Conservation (phyloP, 2,797 vertebrate species). For the Pipistrellus pipistrellus region DNA sequence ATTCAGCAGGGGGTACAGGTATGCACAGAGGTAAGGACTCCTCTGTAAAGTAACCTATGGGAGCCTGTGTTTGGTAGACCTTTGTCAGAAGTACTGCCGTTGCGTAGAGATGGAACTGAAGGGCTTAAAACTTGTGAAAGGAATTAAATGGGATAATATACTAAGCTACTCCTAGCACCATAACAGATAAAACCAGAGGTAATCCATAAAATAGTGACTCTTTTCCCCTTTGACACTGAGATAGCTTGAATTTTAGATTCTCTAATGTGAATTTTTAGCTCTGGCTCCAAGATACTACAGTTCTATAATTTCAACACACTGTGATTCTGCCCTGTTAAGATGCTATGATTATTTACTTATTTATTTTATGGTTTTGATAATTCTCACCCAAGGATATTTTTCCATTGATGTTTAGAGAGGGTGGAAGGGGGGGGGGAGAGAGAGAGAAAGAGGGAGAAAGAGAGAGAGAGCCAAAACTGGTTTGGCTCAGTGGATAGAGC, state of each 20-base stretch:
- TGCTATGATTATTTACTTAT: background rate
- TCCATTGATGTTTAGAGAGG: too few species aligned
- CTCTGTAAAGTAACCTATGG: background rate
- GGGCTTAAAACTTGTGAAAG: slow-evolving; percentile 6
- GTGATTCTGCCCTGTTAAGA: slow-evolving; percentile 8
- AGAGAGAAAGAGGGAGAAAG: too few species aligned
- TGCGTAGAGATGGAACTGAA: background rate
- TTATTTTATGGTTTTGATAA: too few species aligned
- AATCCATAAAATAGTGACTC: background rate
- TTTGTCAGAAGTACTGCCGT: slow-evolving; percentile 53
- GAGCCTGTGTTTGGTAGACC: slow-evolving; percentile 28
- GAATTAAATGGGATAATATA: slow-evolving; percentile 43
- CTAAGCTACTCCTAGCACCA: background rate
- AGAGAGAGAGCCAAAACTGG: too few species aligned
- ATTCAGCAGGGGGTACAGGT: background rate
- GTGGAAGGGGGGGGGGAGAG: too few species aligned
- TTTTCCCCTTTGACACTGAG: slow-evolving; percentile 31
- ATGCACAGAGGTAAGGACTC: slow-evolving; percentile 17
- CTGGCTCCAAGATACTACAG: slow-evolving; percentile 5
- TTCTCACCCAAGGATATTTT: too few species aligned
- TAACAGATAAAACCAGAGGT: background rate
- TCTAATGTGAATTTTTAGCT: background rate
- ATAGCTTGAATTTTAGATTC: slow-evolving; percentile 49
- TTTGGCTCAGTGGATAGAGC: too few species aligned
- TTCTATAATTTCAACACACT: slow-evolving; percentile 54